Evolutionary conservation across 2,797 vertebrate genomes (phyloP).

Genomic region (Crenichthys baileyi): DNA sequence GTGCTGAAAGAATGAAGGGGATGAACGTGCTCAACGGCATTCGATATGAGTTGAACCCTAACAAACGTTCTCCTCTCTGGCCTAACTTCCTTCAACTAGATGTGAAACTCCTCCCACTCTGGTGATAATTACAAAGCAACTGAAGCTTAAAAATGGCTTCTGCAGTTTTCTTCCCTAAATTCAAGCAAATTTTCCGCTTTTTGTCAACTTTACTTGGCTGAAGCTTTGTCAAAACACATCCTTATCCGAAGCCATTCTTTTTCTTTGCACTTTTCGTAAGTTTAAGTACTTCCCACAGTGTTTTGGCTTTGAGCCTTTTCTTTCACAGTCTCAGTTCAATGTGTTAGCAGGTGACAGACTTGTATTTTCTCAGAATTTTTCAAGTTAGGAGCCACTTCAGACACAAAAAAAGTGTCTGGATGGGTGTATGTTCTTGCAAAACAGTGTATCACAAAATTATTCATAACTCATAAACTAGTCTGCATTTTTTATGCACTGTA

Average conservation of each 20-base stretch:
- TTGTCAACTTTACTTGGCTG: no score
- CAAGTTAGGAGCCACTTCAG: neutral
- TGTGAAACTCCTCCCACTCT: constrained; percentile 14
- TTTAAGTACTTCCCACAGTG: no score
- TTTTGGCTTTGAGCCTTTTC: no score
- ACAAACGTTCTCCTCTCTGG: constrained; percentile 20
- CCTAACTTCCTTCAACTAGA: constrained; percentile 7
- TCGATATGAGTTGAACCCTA: constrained; percentile 19
- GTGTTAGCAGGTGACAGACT: neutral
- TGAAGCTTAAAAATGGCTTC: neutral
- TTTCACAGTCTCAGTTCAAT: no score
- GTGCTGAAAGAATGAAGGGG: constrained; percentile 7
- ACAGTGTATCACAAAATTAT: neutral
- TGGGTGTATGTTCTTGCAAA: neutral
- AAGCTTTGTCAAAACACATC: no score
- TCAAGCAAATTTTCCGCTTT: neutral
- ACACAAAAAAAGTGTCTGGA: neutral
- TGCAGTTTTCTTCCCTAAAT: neutral
- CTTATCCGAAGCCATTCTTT: no score
- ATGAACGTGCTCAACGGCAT: constrained; percentile 31
- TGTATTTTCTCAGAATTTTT: neutral
- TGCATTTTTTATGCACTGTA: neutral
- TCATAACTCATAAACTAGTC: no score
- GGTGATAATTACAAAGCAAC: constrained; percentile 13
- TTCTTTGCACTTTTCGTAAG: no score